Conservation (phyloP, 2,113 vertebrate genomes). For the crab-eating macaque (Macaca fascicularis) region DNA sequence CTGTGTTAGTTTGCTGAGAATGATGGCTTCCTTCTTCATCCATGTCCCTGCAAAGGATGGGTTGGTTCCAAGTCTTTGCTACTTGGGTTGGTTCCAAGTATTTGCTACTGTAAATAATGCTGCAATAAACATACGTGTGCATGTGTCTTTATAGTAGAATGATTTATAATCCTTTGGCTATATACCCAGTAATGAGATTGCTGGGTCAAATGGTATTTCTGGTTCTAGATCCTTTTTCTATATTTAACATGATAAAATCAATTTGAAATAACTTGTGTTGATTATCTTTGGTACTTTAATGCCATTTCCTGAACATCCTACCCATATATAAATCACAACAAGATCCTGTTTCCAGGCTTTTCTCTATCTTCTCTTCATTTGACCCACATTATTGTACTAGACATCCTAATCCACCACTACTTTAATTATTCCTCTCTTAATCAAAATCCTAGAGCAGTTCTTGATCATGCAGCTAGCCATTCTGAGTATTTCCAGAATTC, state of each 20-base stretch:
- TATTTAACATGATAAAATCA: background rate
- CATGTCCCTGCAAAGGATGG: too few species aligned
- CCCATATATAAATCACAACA: fast-evolving
- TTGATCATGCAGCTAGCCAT: background rate
- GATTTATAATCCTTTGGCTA: too few species aligned
- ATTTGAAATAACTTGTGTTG: background rate
- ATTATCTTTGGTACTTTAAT: background rate
- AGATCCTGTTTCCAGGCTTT: background rate
- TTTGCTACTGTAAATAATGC: too few species aligned
- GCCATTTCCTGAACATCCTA: background rate
- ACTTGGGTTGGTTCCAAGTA: too few species aligned
- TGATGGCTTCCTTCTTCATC: too few species aligned
- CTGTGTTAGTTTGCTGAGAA: too few species aligned
- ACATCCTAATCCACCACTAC: background rate
- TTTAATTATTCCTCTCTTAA: background rate
- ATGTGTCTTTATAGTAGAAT: too few species aligned
- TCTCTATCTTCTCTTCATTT: background rate
- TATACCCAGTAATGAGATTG: too few species aligned
- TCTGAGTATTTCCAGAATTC: background rate
- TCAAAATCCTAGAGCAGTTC: background rate
- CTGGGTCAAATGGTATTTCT: too few species aligned
- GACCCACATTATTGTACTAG: background rate
- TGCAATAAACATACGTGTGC: too few species aligned
- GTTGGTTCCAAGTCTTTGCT: too few species aligned
- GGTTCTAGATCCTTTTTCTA: background rate